A percentile compares a stretch with the other conserved stretches of the same genome.
phyloP scores from a whole-genome alignment of 2,888 invertebrate species.

The Choristoneura rosaceana region DNA sequence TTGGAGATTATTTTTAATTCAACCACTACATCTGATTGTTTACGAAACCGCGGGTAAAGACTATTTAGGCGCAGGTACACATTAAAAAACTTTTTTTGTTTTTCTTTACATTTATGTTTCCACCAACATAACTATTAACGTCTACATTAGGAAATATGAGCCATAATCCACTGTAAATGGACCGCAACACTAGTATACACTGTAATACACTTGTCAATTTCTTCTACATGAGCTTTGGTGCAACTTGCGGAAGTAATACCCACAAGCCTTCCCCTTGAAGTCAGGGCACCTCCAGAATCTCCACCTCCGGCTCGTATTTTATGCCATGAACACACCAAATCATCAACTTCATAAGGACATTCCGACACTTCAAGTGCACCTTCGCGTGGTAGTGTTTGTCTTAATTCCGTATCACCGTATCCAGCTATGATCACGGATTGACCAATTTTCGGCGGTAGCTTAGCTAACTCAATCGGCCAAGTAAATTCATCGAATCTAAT shows the following conservation, averaged over 20 bases:
- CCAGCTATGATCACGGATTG: constrained; percentile 50
- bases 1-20: too few relatives aligned
- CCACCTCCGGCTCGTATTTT: constrained; percentile 47
- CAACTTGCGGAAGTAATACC: constrained; percentile 51
- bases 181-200: constrained; percentile 47
- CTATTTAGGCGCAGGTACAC: too few relatives aligned
- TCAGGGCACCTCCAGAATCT: constrained; percentile 55
- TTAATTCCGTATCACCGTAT: constrained; percentile 45
- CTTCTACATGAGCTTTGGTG: constrained; percentile 13
- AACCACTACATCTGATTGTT: too few relatives aligned
- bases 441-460: constrained; percentile 3
- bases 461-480: constrained; percentile 31
- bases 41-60: too few relatives aligned
- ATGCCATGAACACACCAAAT: constrained; percentile 49
- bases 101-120: too few relatives aligned
- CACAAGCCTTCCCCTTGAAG: constrained; percentile 45
- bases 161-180: constrained; percentile 51
- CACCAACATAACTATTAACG: neutral
- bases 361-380: constrained; percentile 44
- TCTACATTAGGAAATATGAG: constrained; percentile 33
- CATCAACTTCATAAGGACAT: constrained; percentile 38
- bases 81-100: too few relatives aligned
- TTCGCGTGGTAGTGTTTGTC: constrained; percentile 44
- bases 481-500: constrained; percentile 45
- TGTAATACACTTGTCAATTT: constrained; percentile 43